Base-by-base conservation (phyloP, 2,888 invertebrate genomes). In the Zeuzera pyrina region DNA sequence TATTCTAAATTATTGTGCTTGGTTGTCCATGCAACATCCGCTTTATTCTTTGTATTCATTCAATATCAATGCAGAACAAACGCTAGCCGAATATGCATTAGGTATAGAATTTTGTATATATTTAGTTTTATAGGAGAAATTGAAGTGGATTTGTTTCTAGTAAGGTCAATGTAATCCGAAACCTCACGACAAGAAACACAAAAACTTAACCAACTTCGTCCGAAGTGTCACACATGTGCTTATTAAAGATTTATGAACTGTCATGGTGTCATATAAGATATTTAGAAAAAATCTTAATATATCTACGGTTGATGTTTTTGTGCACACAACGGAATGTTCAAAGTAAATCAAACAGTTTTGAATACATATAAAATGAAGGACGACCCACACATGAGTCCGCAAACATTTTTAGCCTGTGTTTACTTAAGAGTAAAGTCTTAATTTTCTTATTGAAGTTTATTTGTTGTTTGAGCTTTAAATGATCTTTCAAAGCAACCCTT, bases 381-480 rank as follows among this genome's bases (percentile, higher is more conserved):
- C 60, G 62, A 55, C 57, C 57, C 54, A 52, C 69, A 65, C 71
- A 72, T 64, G 66, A 70, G 73, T 66, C 59, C 57, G 63, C 66
- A 73, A 76, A 76, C 68, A 73, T 57, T 73, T 73, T 65, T 57
- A 52, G 58, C 57, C 36, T 49, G 36, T 68, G 59, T 74, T 73
- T 70, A 57, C 56, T 60, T 52, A 61, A 65, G 64, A 54, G 60
- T 57, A 51, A 59, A 54, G 52, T 55, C 57, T 62, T 59, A 60
- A 57, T 62, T 28, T 25, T 25, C 12, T n/a, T n/a, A n/a, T n/a
- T n/a, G n/a, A n/a, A n/a, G n/a, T n/a, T 22, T 22, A 4, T 10
- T 22, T 22, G 22, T 22, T 22, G 5, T n/a, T 21, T 37, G 40
- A 31, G 29, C 23, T 27, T 33, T 36, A 5, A 10, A 22, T 22